Base-by-base conservation (phyloP, 2,113 vertebrate genomes). In the Lycaon pictus region DNA sequence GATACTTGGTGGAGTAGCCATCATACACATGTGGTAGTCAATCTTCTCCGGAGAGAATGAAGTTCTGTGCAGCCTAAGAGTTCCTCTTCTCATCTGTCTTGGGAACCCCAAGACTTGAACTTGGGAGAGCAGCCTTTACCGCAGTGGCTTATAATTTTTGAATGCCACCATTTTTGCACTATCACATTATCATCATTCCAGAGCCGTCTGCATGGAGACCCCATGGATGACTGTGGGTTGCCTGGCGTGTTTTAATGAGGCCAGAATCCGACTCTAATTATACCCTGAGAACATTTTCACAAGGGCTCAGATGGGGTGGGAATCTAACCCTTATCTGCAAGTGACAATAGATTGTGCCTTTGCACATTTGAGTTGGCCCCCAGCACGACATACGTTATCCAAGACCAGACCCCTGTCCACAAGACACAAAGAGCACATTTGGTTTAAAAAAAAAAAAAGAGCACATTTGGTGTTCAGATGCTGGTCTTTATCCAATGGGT, bases 31-130 rank as follows among this genome's bases (percentile, higher is more conserved):
- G 19, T 25, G 87, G 16, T 58, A 65, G 81, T 63, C 6, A 90
- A 95, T 72, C 25, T 90, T 93, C 63, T 80, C 43, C 37, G 72
- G 80, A 95, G 48, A 65, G 27, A 25, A 96, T n/a, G 60, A 93
- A 72, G 16, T 86, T 62, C 48, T 55, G 32, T 62, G 10, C 5
- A 79, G 60, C 37, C n/a, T 7, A 10, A 82, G 15, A 22, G 23
- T 92, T 58, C 35, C 16, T 93, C 63, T 95, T 35, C 51, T 93
- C 5, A 22, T 85, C 63, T 96, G 55, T 25, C 25, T 71, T 82
- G 35, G 58, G 51, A 89, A 96, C 53, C 62, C 29, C 65, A 84
- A 87, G n/a, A 92, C 27, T 25, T 79, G 62, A 88, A 32, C 20
- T 80, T 71, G 51, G 86, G 35, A 81, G 87, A 84, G 77, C 62